phyloP scores from a whole-genome alignment of 2,113 vertebrate species.

The Eolophus roseicapilla region DNA sequence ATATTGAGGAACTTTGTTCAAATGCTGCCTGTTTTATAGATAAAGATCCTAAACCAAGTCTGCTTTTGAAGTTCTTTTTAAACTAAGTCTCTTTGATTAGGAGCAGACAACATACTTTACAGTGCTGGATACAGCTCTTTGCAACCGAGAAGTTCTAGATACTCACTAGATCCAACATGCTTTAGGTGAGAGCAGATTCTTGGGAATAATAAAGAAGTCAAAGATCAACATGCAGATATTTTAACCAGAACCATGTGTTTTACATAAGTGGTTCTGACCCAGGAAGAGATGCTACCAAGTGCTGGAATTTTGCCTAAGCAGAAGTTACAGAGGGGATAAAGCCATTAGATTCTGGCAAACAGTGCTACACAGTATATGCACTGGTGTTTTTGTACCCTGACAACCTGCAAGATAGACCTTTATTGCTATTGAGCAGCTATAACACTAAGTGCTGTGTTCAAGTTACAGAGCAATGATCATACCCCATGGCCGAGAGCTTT shows the following conservation, averaged over 20 bases:
- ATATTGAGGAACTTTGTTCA: not conserved
- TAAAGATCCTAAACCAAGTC: not conserved
- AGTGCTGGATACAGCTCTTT: not conserved
- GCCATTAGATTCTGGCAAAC: not conserved
- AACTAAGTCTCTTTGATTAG: not conserved
- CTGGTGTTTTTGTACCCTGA: not conserved
- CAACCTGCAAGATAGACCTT: not conserved
- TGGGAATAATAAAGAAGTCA: not conserved
- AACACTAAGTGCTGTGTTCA: not conserved
- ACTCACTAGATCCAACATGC: not conserved
- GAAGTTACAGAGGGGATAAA: not conserved
- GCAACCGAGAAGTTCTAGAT: not conserved
- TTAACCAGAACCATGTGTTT: not conserved
- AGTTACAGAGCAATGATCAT: slow-evolving; percentile 1
- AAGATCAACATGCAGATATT: not conserved
- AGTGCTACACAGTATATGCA: not conserved
- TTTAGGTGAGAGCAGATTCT: not conserved
- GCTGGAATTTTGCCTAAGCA: not conserved
- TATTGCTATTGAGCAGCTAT: not conserved
- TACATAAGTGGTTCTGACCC: not conserved
- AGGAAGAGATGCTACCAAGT: fast-evolving
- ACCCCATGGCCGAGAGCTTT: slow-evolving; percentile 89
- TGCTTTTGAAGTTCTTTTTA: not conserved
- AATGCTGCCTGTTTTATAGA: not conserved
- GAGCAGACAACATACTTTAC: not conserved